Evolutionary conservation across 1,140 invertebrate species (phyloP), one percentile per base, ranked within the genome.

Genomic region (Coptotermes formosanus): DNA sequence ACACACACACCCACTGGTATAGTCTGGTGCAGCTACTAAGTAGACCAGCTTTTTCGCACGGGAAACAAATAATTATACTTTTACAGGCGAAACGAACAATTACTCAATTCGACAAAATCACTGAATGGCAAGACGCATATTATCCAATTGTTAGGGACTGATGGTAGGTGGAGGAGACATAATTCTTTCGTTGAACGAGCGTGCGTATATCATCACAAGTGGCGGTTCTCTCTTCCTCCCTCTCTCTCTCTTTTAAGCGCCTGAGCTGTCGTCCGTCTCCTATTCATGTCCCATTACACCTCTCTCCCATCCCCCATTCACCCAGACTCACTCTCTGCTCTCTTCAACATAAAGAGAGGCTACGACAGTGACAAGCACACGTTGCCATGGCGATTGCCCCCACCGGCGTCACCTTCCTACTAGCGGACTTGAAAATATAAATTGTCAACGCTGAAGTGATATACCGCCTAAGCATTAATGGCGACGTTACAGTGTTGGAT

Each of bases 201-300:
- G 38, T 44, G 43, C 82, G 82, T 44, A 83, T 44, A 75, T 75
- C 64, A 75, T 30, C 64, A 30, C 64, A 75, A 75, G n/a, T 75
- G 64, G n/a, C 25, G 64, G n/a, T 25, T 30, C 11, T 75, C 64
- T 75, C 25, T n/a, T 14, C 38, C 38, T 75, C 64, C 3, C 9
- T 75, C n/a, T 75, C 64, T 30, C 64, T n/a, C n/a, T 30, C 64
- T 64, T n/a, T 19, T 64, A 64, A 64, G 59, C 59, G 59, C 59
- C 21, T 19, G 55, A 59, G 59, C 59, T 64, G 0, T 64, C 59
- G 19, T 75, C n/a, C 64, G 30, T 30, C 64, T 30, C 25, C 64
- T 75, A 75, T 75, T 75, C 64, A 75, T 75, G 64, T 75, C n/a
- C 64, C 64, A 75, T 75, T 75, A 75, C 64, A 75, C 64, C 30